Evolutionary conservation across 1,140 invertebrate species (phyloP), one percentile per base, ranked within the genome.

Genomic region (Asbolus verrucosus): DNA sequence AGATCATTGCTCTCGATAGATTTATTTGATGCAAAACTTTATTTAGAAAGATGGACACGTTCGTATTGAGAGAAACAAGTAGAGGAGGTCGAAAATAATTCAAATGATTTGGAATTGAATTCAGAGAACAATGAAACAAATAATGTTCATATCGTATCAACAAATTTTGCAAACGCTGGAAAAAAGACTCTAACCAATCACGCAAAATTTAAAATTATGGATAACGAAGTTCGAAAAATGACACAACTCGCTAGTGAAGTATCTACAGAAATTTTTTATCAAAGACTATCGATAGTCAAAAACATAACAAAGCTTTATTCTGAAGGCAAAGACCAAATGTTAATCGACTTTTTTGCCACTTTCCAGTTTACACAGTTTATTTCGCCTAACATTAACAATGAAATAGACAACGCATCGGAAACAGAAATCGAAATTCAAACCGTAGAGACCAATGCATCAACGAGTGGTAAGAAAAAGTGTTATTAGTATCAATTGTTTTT

Each of bases 201-300:
- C n/a, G n/a, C n/a, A n/a, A n/a, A n/a, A 54, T 54, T 54, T 54
- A 54, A 19, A 19, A 11, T 54, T 18, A 54, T 54, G 46, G n/a
- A 54, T 6, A 16, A 54, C 4, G 6, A 54, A 54, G n/a, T 6
- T 19, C 2, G 5, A 19, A 54, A 54, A 24, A 4, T 54, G 46
- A 5, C 15, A 2, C 46, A 54, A 15, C 15, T 54, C 5, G 6
- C 2, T 19, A 14, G 46, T 19, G 46, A 54, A 54, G 46, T 54
- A 16, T 54, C 46, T 14, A 54, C 46, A 6, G 6, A 2, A 11
- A 11, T 54, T 54, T 54, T 54, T 54, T 54, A 14, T 11, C 4
- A 54, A 24, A 11, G 46, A 54, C 18, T 54, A 5, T 3, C 3
- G 8, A 30, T 8, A 4, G 24, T 30, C 8, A 8, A 30, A 8